Conservation (phyloP, 2,113 vertebrate species). For the Callospermophilus lateralis region DNA sequence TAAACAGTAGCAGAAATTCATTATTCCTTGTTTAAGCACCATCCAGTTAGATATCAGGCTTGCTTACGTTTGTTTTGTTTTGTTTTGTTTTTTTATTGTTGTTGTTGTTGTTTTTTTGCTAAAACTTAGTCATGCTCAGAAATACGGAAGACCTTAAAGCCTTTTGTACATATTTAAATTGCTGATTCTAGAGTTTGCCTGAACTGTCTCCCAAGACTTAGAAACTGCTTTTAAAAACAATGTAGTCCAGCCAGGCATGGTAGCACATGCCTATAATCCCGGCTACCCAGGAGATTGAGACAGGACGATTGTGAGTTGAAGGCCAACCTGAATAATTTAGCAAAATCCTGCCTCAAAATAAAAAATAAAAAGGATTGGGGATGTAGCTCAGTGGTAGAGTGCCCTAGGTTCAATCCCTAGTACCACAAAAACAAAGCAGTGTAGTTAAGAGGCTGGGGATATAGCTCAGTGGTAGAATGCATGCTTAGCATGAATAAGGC, state of each 20-base stretch:
- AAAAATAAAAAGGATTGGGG: not conserved
- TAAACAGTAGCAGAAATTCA: slow-evolving; percentile 35
- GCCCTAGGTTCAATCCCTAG: not conserved
- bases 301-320: not conserved
- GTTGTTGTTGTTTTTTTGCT: slow-evolving; percentile 56
- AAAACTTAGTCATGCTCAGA: slow-evolving; percentile 58
- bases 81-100: no score
- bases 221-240: slow-evolving; percentile 22
- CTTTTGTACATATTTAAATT: not conserved
- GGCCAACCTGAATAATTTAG: not conserved
- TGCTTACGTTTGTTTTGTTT: not conserved
- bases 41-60: not conserved
- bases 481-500: not conserved
- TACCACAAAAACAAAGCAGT: not conserved
- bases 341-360: not conserved
- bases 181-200: slow-evolving; percentile 37
- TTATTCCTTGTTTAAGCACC: slow-evolving; percentile 41
- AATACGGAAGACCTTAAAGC: slow-evolving; percentile 2
- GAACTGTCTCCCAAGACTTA: slow-evolving; percentile 4
- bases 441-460: not conserved
- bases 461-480: not conserved
- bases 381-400: no score
- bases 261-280: not conserved
- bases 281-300: not conserved
- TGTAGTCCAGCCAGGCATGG: not conserved